A percentile compares a stretch with the other conserved stretches of the same genome.
Conservation (phyloP, 64 coral and sea anemone species). For the Platygyra sinensis region DNA sequence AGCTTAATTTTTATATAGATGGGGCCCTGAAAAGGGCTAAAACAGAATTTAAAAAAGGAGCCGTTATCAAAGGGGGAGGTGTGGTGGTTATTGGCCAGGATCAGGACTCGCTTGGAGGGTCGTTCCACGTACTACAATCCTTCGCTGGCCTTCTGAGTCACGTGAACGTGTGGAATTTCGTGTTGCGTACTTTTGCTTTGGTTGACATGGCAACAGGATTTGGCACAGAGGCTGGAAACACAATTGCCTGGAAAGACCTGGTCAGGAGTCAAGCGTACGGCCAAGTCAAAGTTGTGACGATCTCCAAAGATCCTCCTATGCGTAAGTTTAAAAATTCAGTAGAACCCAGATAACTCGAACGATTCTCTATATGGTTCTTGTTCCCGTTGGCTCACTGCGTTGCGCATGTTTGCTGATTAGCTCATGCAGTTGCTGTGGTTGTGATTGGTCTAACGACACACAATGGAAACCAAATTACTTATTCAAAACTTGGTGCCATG, state of each 20-base stretch:
- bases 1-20: neutral
- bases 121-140: neutral
- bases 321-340: too few species aligned
- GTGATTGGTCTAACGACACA: too few species aligned
- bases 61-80: neutral
- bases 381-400: too few species aligned
- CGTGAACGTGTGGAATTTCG: slow-evolving; percentile 34
- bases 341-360: too few species aligned
- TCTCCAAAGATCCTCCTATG: neutral
- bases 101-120: slow-evolving; percentile 12
- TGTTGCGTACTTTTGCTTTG: neutral
- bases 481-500: too few species aligned
- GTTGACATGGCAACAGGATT: slow-evolving; percentile 32
- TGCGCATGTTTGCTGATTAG: too few species aligned
- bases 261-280: neutral
- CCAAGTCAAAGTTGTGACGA: neutral
- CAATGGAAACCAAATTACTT: too few species aligned
- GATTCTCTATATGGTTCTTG: too few species aligned
- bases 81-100: slow-evolving; percentile 18
- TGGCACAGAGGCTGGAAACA: slow-evolving; percentile 12
- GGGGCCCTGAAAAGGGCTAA: neutral
- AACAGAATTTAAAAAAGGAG: neutral
- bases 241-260: neutral
- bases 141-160: slow-evolving; percentile 7
- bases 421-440: too few species aligned